Base-by-base conservation (phyloP, 1,140 invertebrate genomes). In the Drosophila pruinosa region DNA sequence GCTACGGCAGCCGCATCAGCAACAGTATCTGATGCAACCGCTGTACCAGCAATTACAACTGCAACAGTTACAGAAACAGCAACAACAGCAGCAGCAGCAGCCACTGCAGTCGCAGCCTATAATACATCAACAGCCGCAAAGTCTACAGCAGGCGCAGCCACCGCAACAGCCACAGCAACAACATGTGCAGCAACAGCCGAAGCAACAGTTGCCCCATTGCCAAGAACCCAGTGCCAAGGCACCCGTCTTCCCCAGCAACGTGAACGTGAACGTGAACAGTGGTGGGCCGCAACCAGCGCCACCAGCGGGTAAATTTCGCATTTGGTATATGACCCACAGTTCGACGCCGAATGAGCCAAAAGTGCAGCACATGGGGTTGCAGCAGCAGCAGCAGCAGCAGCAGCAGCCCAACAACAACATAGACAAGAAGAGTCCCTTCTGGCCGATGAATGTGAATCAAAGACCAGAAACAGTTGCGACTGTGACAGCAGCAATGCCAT, bases 291-390 rank as follows among this genome's bases (percentile, higher is more conserved):
- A 19, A 2, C 10, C 15, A 22, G 19, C 3, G 6, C 6, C 26
- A 2, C 12, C 56, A 1, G 26, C 17, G 1, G 43, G 31, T 2
- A 48, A 48, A 8, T 36, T 26, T 22, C 41, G 57, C 12, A 15
- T 59, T 48, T 59, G 41, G 57, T 59, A 36, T 38, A 59, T 59
- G 57, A 8, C 41, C 4, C 28, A 47, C n/a, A 47, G 22, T 34
- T 15, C 54, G 3, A 2, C 17, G 22, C 39, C 56, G 4, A 43
- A 59, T 17, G 28, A 58, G 21, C 4, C 31, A 15, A 15, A 17
- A n/a, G 12, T 22, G 3, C 38, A 41, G 14, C 53, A 57, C n/a
- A 39, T 36, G 17, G 26, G 12, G 7, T 14, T 45, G 10, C 24
- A 59, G 26, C 14, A 45, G 39, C 26, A 14, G 15, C 26, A 45